phyloP scores from a whole-genome alignment of 2,888 invertebrate genomes.

The Caenorhabditis sp. region DNA sequence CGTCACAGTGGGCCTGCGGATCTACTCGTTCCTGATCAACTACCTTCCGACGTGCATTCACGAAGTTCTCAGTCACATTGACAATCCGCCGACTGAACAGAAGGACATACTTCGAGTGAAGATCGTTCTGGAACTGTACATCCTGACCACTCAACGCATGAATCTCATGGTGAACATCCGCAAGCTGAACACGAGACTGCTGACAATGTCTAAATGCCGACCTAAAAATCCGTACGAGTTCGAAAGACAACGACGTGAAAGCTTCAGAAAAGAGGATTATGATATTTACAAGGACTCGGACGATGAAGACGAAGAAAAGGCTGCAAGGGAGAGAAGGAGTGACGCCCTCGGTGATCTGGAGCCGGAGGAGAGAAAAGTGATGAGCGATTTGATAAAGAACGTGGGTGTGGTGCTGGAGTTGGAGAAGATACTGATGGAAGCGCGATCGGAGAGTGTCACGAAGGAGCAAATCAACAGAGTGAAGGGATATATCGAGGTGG shows the following conservation, averaged over 20 bases:
- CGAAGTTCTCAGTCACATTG: constrained; percentile 39
- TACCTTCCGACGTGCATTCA: constrained; percentile 64
- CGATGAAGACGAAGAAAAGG: not conserved
- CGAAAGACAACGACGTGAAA: constrained; percentile 31
- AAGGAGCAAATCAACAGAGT: constrained; percentile 39
- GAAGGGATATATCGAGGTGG: constrained; percentile 55
- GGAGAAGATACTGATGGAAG: constrained; percentile 51
- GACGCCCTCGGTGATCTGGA: constrained; percentile 16
- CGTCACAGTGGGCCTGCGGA: constrained; percentile 34
- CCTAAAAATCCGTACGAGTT: constrained; percentile 38
- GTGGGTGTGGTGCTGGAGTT: constrained; percentile 52
- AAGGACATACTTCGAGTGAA: constrained; percentile 2
- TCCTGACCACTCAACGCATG: constrained; percentile 16
- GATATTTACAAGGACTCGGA: constrained; percentile 1
- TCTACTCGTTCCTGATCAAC: constrained; percentile 58
- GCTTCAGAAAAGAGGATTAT: constrained; percentile 18
- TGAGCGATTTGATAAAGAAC: constrained; percentile 41
- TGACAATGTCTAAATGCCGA: constrained; percentile 10
- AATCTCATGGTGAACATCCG: constrained; percentile 6
- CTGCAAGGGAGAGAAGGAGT: not conserved
- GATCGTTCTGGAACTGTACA: constrained; percentile 7
- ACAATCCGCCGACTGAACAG: constrained; percentile 3
- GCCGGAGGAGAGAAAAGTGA: constrained; percentile 20
- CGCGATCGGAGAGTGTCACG: constrained; percentile 25
- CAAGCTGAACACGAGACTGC: not conserved